Evolutionary conservation across 2,888 invertebrate species (phyloP).

Genomic region (Tethea ocularis): DNA sequence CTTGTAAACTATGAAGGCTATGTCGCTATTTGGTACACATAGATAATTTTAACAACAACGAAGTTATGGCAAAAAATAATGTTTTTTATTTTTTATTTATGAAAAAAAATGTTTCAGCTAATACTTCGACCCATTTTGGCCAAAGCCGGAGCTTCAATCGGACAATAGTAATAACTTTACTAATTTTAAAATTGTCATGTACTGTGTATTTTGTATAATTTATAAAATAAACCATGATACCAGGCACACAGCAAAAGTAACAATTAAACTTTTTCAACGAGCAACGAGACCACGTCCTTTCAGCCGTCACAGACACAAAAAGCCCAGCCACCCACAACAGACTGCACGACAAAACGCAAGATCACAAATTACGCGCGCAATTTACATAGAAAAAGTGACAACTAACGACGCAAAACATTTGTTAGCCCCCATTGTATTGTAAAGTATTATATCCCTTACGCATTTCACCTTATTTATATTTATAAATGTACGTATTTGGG

Average conservation of each 20-base stretch:
- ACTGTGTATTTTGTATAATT: no score
- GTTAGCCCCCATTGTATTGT: constrained; percentile 75
- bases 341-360: constrained; percentile 38
- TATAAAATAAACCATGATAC: no score
- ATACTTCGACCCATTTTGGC: no score
- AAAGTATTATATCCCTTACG: constrained; percentile 59
- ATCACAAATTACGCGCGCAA: constrained; percentile 75
- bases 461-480: constrained; percentile 72
- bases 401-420: constrained; percentile 71
- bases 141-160: no score
- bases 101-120: no score
- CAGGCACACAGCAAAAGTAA: neutral
- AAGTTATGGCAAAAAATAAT: no score
- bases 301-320: constrained; percentile 44
- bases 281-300: constrained; percentile 17
- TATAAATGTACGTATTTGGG: constrained; percentile 77
- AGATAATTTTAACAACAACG: no score
- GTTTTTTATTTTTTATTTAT: no score
- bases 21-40: no score
- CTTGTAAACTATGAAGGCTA: no score
- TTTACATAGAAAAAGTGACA: constrained; percentile 81
- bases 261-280: constrained; percentile 5
- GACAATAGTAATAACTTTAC: no score
- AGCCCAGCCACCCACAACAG: constrained; percentile 18
- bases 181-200: no score